phyloP scores from a whole-genome alignment of 2,113 vertebrate genomes.

The Thryonomys swinderianus region DNA sequence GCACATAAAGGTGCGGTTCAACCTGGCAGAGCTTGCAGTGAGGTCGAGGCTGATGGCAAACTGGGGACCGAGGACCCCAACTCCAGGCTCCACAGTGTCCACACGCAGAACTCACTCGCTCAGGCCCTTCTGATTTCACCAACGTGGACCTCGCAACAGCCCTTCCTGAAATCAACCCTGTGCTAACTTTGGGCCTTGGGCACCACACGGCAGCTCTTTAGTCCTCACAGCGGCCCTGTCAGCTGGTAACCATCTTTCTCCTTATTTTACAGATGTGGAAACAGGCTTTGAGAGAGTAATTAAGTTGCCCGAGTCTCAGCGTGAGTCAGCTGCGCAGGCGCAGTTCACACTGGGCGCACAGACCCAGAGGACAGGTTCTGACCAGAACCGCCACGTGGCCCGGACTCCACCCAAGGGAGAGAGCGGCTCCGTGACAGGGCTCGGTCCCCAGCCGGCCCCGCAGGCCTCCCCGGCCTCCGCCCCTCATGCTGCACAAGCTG shows the following conservation, averaged over 20 bases:
- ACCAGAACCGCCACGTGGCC: neutral
- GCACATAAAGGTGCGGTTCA: neutral
- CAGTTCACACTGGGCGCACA: neutral
- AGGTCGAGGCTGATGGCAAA: neutral
- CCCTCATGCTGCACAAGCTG: neutral
- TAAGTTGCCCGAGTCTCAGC: neutral
- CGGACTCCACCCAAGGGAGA: rapidly evolving
- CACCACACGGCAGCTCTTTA: neutral
- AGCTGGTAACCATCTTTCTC: neutral
- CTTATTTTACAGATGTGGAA: neutral
- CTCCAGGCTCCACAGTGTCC: neutral
- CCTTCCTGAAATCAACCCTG: no score
- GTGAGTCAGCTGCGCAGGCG: neutral
- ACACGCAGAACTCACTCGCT: neutral
- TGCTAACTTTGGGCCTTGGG: neutral
- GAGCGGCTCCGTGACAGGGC: neutral
- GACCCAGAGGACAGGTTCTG: neutral
- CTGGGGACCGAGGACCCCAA: neutral
- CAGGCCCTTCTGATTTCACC: neutral
- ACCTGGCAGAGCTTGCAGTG: rapidly evolving
- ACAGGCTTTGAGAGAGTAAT: neutral
- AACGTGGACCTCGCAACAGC: neutral
- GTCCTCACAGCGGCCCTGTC: no score
- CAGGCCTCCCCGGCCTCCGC: neutral
- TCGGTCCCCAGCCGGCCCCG: neutral